Evolutionary conservation across 2,888 invertebrate species (phyloP).

Genomic region (Allophyes oxyacanthae): DNA sequence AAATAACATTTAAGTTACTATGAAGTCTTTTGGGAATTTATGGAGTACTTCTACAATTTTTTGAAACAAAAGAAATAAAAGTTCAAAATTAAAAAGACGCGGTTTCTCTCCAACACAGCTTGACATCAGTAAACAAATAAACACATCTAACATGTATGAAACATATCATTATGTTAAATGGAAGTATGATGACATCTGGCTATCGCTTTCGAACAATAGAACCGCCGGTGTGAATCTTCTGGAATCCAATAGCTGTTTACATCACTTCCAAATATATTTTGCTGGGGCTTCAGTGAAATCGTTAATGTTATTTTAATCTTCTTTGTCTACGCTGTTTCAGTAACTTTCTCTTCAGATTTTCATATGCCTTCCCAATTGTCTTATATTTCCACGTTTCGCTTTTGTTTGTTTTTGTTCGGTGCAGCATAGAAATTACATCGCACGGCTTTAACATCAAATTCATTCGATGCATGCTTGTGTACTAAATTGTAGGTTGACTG

Average conservation of each 20-base stretch:
- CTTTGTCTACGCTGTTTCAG: constrained; percentile 15
- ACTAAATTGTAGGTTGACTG: too few relatives aligned
- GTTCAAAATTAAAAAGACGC: not conserved
- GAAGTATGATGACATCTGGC: not conserved
- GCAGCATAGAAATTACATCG: not conserved
- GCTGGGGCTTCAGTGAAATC: constrained; percentile 35
- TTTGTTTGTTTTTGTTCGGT: constrained; percentile 8
- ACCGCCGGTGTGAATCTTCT: constrained; percentile 2
- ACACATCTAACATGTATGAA: too few relatives aligned
- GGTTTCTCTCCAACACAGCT: not conserved
- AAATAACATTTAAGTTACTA: too few relatives aligned
- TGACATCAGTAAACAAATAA: too few relatives aligned
- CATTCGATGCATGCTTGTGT: too few relatives aligned
- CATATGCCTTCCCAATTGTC: constrained; percentile 3
- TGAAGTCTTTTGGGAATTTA: too few relatives aligned
- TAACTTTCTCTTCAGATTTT: constrained; percentile 38
- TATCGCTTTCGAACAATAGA: constrained; percentile 25
- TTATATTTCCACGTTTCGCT: constrained; percentile 3
- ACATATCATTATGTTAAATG: too few relatives aligned
- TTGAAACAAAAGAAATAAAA: not conserved
- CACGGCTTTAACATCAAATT: too few relatives aligned
- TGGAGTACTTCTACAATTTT: too few relatives aligned
- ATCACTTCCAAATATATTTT: constrained; percentile 15
- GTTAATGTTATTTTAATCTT: constrained; percentile 44
- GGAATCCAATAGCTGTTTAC: constrained; percentile 8